A percentile compares a stretch with the other conserved stretches of the same genome.
phyloP scores from a whole-genome alignment of 2,888 invertebrate species.

The Gisinianus flammeolus region DNA sequence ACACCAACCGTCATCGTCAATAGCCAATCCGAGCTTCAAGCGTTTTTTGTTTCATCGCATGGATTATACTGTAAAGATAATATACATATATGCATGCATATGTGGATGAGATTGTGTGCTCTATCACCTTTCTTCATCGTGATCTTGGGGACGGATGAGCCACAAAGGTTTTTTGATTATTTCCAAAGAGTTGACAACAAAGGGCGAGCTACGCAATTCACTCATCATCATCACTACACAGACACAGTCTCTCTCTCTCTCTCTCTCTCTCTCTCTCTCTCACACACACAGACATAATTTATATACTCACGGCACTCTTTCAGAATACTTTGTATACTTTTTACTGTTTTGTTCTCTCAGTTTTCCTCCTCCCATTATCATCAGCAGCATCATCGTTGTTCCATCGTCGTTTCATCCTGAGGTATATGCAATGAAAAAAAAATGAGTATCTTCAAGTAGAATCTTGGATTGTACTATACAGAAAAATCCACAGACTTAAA shows the following conservation, averaged over 20 bases:
- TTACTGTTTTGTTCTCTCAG: too few relatives aligned
- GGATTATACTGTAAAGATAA: not conserved
- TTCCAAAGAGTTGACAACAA: conserved; percentile 4
- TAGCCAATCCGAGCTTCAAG: not conserved
- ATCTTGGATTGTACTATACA: too few relatives aligned
- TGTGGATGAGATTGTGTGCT: not conserved
- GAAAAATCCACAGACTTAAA: too few relatives aligned
- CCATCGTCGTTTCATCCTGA: too few relatives aligned
- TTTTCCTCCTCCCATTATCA: too few relatives aligned
- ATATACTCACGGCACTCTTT: not conserved
- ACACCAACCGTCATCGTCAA: not conserved
- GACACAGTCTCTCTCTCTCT: not conserved
- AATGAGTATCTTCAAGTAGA: too few relatives aligned
- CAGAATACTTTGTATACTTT: too few relatives aligned
- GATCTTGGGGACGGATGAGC: not conserved
- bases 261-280: not conserved
- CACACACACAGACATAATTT: not conserved
- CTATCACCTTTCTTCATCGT: conserved; percentile 17
- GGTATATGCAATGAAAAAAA: too few relatives aligned
- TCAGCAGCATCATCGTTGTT: too few relatives aligned
- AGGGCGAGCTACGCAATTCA: not conserved
- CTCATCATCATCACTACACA: not conserved
- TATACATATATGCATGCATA: not conserved
- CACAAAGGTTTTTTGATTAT: not conserved
- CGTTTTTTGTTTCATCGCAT: not conserved